Conservation (phyloP, 2,113 vertebrate genomes). For the Elanus axillaris region DNA sequence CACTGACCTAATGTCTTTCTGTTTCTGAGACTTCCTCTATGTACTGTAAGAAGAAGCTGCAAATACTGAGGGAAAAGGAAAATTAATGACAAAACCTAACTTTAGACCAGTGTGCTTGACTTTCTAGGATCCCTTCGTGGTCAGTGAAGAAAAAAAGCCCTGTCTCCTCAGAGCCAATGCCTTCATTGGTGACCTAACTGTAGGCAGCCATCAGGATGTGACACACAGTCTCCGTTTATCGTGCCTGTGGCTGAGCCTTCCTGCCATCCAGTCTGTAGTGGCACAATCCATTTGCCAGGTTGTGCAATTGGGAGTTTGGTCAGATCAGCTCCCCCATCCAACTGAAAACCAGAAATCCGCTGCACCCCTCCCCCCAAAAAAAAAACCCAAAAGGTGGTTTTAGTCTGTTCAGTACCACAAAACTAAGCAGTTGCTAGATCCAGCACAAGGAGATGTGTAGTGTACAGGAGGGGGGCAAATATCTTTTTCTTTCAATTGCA, state of each 20-base stretch:
- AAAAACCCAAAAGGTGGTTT: rapidly evolving
- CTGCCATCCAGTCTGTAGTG: background rate
- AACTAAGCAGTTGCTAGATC: background rate
- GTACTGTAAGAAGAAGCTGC: background rate
- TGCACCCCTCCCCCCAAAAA: no score
- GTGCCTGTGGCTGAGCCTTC: background rate
- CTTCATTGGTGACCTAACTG: background rate
- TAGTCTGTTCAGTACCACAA: background rate
- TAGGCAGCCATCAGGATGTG: background rate
- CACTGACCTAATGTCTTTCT: background rate
- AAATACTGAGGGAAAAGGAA: background rate
- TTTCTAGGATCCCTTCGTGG: background rate
- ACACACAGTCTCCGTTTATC: background rate
- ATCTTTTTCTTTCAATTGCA: background rate
- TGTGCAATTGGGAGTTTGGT: background rate
- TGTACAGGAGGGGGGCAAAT: background rate
- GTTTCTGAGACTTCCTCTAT: background rate
- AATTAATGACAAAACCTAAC: background rate
- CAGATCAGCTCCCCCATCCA: background rate
- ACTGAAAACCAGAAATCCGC: background rate
- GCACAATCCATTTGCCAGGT: background rate
- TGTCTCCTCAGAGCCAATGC: background rate
- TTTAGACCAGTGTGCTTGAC: background rate
- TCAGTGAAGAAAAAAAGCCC: background rate
- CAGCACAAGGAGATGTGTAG: background rate